Base-by-base conservation (phyloP, 2,888 invertebrate species). In the Hyppa rectilinea region DNA sequence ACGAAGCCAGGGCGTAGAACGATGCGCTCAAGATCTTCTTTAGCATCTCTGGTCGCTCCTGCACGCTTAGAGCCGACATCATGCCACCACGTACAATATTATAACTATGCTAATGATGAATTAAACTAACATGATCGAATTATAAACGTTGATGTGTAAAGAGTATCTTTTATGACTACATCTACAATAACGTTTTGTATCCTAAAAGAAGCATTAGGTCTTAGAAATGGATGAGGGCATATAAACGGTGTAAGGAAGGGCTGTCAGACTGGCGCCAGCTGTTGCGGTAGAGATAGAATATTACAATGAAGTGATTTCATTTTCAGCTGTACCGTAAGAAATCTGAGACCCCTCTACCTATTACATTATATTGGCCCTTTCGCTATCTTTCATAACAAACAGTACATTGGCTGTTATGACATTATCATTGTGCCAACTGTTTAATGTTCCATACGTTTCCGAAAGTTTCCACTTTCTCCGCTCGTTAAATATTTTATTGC, bases 1-100 rank as follows among this genome's bases (percentile, higher is more conserved):
- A 98, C 9, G 99, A 99, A 0, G 98, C 97, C 7, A 98, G 85
- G 20, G 98, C 99, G 93, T 99, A 99, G 92, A 99, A 99, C 9
- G 98, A 88, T 0, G 99, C 99, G 78, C 99, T 98, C 62, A 97
- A 89, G 55, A 97, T 93, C 87, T 97, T 97, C 87, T 96, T 96
- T 71, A 96, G 91, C 78, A 93, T 87, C 66, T 94, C 95, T n/a
- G 89, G 88, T 74, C 92, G 94, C 60, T 92, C 92, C 78, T 89
- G 92, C 56, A 84, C 73, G 79, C 62, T 80, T 14, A 71, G 59
- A 40, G 72, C 76, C 52, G 76, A 52, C 83, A 82, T 80, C 59
- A 63, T 81, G 62, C 47, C 56, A 67, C 71, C 60, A 77, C 58
- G 20, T 59, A 12, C 12, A 40, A 76, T 85, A 85, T 52, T 43